Evolutionary conservation across 2,888 invertebrate genomes (phyloP).

Genomic region (Oscheius sp.): DNA sequence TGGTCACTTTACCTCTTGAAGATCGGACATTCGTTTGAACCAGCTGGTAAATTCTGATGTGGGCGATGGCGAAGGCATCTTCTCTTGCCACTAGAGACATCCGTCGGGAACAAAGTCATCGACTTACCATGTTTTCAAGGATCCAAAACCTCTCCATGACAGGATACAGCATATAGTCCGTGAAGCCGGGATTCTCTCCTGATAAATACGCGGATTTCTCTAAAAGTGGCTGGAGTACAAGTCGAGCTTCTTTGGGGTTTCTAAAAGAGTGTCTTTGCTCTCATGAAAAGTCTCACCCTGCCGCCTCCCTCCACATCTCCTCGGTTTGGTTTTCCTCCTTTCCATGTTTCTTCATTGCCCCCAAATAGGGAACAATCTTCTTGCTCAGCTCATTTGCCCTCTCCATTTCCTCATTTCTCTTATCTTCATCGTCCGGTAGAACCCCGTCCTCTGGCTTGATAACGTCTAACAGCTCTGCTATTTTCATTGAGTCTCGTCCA

Average conservation of each 20-base stretch:
- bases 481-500: constrained; percentile 29
- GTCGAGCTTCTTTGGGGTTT: background rate
- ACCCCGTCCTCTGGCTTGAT: constrained; percentile 13
- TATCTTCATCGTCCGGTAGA: constrained; percentile 8
- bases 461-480: constrained; percentile 19
- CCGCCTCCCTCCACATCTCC: constrained; percentile 7
- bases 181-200: constrained; percentile 9
- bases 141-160: constrained; percentile 15
- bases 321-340: constrained; percentile 2
- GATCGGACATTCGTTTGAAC: constrained; percentile 1
- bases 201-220: background rate
- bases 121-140: constrained; percentile 20
- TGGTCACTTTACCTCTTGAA: constrained; percentile 2
- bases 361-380: constrained; percentile 6
- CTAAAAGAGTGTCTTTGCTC: background rate
- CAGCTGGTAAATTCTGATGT: constrained; percentile 2
- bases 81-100: constrained; percentile 5
- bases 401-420: constrained; percentile 11
- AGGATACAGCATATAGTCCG: constrained; percentile 27
- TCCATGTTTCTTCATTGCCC: constrained; percentile 14
- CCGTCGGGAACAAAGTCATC: background rate
- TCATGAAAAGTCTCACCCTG: background rate
- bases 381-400: constrained; percentile 12
- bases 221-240: constrained; percentile 7
- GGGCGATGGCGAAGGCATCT: background rate